Conservation (phyloP, 2,797 vertebrate species). For the Scyliorhinus canicula region DNA sequence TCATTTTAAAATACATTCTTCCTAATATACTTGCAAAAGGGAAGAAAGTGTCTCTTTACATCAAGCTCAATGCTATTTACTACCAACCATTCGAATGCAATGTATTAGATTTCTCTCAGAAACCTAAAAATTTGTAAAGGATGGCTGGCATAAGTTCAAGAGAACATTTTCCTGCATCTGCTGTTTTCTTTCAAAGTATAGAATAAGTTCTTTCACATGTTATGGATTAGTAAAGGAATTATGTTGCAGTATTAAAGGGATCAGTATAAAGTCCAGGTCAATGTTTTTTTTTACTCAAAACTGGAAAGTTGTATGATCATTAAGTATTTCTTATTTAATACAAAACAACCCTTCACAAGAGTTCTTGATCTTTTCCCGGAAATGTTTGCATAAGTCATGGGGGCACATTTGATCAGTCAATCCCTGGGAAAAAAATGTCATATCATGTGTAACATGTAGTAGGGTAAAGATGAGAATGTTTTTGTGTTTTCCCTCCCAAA, state of each 20-base stretch:
- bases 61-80: background rate
- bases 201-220: conserved; percentile 37
- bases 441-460: background rate
- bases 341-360: conserved; percentile 29
- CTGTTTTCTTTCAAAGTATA: conserved; percentile 34
- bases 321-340: conserved; percentile 32
- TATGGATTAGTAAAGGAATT: conserved; percentile 36
- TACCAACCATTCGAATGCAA: background rate
- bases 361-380: conserved; percentile 18
- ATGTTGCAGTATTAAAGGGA: conserved; percentile 17
- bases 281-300: conserved; percentile 33
- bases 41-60: background rate
- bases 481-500: background rate
- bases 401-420: background rate
- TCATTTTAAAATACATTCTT: conserved; percentile 4
- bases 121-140: background rate
- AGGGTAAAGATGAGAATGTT: background rate
- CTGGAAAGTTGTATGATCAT: conserved; percentile 23
- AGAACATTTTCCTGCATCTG: conserved; percentile 18
- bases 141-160: conserved; percentile 17
- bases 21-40: background rate
- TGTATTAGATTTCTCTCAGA: conserved; percentile 18
- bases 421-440: background rate
- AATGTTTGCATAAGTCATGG: conserved; percentile 1
- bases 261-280: conserved; percentile 31